Base-by-base conservation (phyloP, 2,888 invertebrate species). In the Flexamia atlantica region DNA sequence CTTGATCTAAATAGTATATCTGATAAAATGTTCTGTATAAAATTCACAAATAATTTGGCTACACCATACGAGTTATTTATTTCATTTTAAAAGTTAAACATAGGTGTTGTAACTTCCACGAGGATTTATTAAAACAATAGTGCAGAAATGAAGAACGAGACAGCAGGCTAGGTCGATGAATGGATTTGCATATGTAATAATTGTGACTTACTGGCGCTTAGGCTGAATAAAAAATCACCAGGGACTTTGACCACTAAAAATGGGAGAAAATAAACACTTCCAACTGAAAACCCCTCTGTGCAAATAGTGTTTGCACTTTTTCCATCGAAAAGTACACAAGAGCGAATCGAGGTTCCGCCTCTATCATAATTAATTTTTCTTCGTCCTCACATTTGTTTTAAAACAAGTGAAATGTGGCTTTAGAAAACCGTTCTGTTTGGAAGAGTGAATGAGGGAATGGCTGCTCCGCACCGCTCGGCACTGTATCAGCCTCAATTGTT, bases 291-390 rank as follows among this genome's bases (percentile, higher is more conserved):
- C 14, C 32, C 68, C 53, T 17, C 32, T 28, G n/a, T 79, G 79
- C 36, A 30, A 57, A 76, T 79, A 53, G 30, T 79, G 76, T 79
- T 57, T 57, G 79, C 57, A 20, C 25, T 50, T 79, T 79, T 79
- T 32, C n/a, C 53, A 79, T 36, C 36, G 23, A 64, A 64, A 30
- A 64, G 53, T 64, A 28, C 64, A 64, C 64, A 30, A 9, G 64
- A 28, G 23, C 57, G 30, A 64, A 28, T 64, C 30, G 64, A 28
- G 20, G 30, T n/a, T 23, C 53, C 7, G 79, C 14, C 79, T 50
- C 79, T 17, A 30, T 50, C 79, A 79, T 79, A 79, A 79, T 79
- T 79, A 53, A 79, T 79, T 79, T 79, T 79, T 57, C 36, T 57
- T 57, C 79, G 50, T 72, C 72, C n/a, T n/a, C 32, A 72, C 40